Evolutionary conservation across 2,797 vertebrate species (phyloP), one percentile per base, ranked within the genome.

Genomic region (Mormyrus hasselquistii): DNA sequence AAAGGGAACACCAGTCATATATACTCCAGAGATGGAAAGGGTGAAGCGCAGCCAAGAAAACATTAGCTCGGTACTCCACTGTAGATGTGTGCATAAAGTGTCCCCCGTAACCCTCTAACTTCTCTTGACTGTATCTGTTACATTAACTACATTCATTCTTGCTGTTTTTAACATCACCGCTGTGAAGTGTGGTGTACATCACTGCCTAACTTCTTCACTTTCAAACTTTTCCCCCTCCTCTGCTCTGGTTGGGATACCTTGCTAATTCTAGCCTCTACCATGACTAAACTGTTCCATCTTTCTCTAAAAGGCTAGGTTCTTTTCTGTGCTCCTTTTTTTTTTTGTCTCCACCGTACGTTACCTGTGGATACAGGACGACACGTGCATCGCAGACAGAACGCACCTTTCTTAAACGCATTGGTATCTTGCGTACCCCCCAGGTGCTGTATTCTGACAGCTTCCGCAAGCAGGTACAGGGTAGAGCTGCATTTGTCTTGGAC

Each of bases 41-140:
- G 99, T 97, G 91, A 99, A 97, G 95, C 95, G 98, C 96, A 99
- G 99, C 95, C 99, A 99, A 94, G 97, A 99, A 94, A 98, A 99
- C 94, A 99, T 99, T 96, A 99, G 98, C 97, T 98, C 97, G 98
- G 98, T 99, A 99, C 92, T 94, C 88, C 9, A 0, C 10, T 69
- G 47, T 69, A 86, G 57, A 87, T 44, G 44, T 76, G 49, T 89
- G 62, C 50, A 50, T 59, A 86, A 57, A 89, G 84, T 73, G 1
- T 88, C 62, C 55, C 34, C 88, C 2, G 87, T 95, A 95, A 96
- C 94, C 91, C 91, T 89, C 90, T 96, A 96, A 96, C 95, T 92
- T 55, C 88, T 90, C 91, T 90, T 88, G 38, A 92, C 93, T 93
- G 92, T 89, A 55, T 34, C 47, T 95, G 65, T 95, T 92, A n/a